Evolutionary conservation across 2,797 vertebrate species (phyloP).

Genomic region (Emys orbicularis): DNA sequence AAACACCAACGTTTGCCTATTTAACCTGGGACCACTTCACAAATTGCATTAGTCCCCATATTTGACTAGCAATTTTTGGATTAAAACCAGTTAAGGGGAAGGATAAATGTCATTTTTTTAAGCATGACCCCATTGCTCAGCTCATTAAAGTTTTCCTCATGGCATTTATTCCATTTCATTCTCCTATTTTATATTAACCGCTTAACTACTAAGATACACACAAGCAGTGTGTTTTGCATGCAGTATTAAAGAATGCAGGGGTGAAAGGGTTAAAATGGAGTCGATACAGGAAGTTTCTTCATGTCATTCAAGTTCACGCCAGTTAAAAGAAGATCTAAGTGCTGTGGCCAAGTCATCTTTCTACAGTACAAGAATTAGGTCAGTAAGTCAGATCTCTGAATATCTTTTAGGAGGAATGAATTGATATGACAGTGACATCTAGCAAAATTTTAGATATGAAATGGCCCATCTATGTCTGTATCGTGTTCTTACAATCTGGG

Average conservation of each 20-base stretch:
- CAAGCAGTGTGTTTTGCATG: not conserved
- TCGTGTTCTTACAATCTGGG: not conserved
- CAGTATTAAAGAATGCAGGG: not conserved
- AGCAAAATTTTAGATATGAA: not conserved
- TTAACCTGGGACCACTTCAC: not conserved
- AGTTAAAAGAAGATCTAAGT: not conserved
- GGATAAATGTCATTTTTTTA: not conserved
- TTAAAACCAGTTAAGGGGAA: not conserved
- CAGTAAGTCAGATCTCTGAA: not conserved
- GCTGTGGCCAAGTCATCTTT: not conserved
- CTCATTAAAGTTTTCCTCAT: not conserved
- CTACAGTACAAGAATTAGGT: not conserved
- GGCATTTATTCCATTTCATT: not conserved
- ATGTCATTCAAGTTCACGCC: not conserved
- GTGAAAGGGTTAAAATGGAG: not conserved
- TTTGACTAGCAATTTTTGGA: not conserved
- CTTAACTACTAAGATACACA: not conserved
- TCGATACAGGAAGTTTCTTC: not conserved
- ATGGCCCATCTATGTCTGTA: not conserved
- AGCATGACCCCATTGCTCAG: not conserved
- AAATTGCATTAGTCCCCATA: not conserved
- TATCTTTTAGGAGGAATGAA: not conserved
- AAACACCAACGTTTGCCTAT: not conserved
- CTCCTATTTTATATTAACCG: not conserved
- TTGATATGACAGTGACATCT: rapidly evolving